phyloP scores from a whole-genome alignment of 1,140 invertebrate species.

The Bombus ignitus region DNA sequence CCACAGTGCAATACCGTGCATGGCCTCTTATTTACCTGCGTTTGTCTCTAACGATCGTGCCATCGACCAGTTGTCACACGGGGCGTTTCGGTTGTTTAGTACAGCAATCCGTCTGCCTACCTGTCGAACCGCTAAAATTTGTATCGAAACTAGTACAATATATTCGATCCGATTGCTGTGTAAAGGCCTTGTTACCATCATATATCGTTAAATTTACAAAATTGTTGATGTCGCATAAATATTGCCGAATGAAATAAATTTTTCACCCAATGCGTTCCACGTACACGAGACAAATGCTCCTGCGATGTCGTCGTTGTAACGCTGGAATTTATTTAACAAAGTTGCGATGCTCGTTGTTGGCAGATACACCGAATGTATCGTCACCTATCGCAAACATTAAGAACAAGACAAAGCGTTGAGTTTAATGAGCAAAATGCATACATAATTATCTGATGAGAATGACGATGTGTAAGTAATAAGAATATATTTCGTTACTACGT shows the following conservation, averaged over 20 bases:
- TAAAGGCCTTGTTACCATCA: background rate
- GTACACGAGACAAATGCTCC: background rate
- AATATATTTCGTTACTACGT: background rate
- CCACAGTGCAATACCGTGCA: background rate
- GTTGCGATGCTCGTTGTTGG: background rate
- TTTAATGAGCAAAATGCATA: too few species aligned
- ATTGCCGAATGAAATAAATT: background rate
- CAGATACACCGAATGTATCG: accelerated
- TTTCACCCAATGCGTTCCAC: background rate
- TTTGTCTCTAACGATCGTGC: slow-evolving; percentile 9
- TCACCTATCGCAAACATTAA: background rate
- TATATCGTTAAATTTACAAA: background rate
- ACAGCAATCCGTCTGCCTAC: background rate
- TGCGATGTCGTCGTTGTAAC: too few species aligned
- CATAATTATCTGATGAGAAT: background rate
- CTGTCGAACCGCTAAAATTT: background rate
- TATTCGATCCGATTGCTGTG: background rate
- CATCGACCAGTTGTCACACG: background rate
- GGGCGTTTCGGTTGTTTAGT: background rate
- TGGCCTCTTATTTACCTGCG: slow-evolving; percentile 21
- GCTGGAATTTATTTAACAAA: too few species aligned
- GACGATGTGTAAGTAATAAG: background rate
- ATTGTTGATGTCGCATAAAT: slow-evolving; percentile 5
- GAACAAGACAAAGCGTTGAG: too few species aligned
- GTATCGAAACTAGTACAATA: background rate